A percentile compares a stretch with the other conserved stretches of the same genome.
phyloP scores from a whole-genome alignment of 2,797 vertebrate genomes.

The Apogon hyalosoma region DNA sequence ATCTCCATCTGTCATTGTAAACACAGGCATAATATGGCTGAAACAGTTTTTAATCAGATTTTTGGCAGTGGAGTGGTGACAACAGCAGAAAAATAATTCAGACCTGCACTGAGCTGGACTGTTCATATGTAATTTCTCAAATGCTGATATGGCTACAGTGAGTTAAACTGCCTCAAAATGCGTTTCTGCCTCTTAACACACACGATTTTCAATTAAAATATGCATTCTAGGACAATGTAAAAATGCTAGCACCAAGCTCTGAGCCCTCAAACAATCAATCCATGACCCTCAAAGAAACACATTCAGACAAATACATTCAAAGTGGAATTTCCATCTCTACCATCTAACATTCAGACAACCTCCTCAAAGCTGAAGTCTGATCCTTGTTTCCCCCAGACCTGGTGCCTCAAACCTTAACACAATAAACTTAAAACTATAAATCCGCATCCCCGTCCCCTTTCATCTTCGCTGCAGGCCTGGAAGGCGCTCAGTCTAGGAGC shows the following conservation, averaged over 20 bases:
- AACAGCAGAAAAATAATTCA: too few species aligned
- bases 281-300: conserved; percentile 38
- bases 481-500: conserved; percentile 84
- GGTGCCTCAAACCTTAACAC: conserved; percentile 25
- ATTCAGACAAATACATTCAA: conserved; percentile 66
- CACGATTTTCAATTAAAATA: conserved; percentile 11
- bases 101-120: conserved; percentile 4
- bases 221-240: conserved; percentile 19
- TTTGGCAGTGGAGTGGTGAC: conserved; percentile 38
- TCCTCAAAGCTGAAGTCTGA: neutral
- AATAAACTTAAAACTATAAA: conserved; percentile 39
- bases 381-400: conserved; percentile 11
- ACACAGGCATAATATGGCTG: conserved; percentile 41
- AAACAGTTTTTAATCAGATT: conserved; percentile 6
- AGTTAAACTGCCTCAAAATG: conserved; percentile 46
- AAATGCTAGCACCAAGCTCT: conserved; percentile 21
- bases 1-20: conserved; percentile 33
- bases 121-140: neutral
- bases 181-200: conserved; percentile 36
- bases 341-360: conserved; percentile 1
- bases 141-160: neutral
- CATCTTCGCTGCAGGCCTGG: neutral
- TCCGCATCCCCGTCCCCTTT: neutral
- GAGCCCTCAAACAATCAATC: conserved; percentile 25
- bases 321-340: conserved; percentile 12